Conservation (phyloP, 2,797 vertebrate genomes). For the Aldrovandia affinis region DNA sequence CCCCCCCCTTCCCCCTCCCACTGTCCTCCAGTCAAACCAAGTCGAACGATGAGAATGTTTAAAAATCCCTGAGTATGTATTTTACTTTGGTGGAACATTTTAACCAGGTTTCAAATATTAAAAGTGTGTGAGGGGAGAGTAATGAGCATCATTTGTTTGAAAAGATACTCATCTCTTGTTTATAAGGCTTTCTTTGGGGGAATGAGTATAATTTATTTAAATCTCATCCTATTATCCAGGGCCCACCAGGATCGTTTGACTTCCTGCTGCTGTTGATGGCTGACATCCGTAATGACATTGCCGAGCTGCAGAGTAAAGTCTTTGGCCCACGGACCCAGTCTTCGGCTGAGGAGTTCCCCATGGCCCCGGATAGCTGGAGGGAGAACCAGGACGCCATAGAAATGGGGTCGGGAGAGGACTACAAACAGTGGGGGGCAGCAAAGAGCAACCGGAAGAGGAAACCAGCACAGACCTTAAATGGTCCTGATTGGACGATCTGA, state of each 20-base stretch:
- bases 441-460: constrained; percentile 76
- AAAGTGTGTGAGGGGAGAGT: constrained; percentile 3
- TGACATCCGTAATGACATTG: constrained; percentile 92
- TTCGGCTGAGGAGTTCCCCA: constrained; percentile 79
- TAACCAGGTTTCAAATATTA: not conserved
- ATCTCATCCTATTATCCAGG: constrained; percentile 66
- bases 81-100: constrained; percentile 8
- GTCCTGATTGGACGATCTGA: constrained; percentile 62
- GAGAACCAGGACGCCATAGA: constrained; percentile 82
- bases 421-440: constrained; percentile 69
- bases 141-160: not conserved
- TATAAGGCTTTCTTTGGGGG: no score
- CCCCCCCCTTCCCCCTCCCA: not conserved
- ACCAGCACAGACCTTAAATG: constrained; percentile 64
- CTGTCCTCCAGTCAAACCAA: not conserved
- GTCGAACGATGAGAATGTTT: constrained; percentile 2
- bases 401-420: constrained; percentile 88
- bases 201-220: constrained; percentile 2
- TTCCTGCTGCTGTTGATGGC: constrained; percentile 95
- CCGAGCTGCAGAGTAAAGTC: constrained; percentile 87
- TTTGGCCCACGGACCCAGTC: constrained; percentile 78
- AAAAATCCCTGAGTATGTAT: not conserved
- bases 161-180: no score
- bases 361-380: constrained; percentile 80
- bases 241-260: constrained; percentile 94